A percentile compares a stretch with the other conserved stretches of the same genome.
Evolutionary conservation across 2,888 invertebrate species (phyloP).

Genomic region (Calameuta idolon): DNA sequence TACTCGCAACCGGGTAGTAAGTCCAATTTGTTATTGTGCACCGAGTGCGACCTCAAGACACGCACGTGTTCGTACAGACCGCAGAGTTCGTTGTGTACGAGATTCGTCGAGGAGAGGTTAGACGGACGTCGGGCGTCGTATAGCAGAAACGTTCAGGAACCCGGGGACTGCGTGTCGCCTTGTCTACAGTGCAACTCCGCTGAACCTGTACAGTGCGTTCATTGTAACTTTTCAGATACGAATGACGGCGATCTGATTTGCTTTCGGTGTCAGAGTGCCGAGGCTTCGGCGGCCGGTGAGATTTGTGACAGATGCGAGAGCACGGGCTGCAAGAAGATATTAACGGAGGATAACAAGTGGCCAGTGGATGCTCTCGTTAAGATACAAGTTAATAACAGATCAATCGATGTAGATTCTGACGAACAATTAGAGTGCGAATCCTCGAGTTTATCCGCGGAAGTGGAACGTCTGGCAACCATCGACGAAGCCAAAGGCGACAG

Average conservation of each 20-base stretch:
- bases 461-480: conserved; percentile 59
- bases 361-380: conserved; percentile 56
- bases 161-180: conserved; percentile 33
- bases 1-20: conserved; percentile 61
- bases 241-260: conserved; percentile 60
- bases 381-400: conserved; percentile 54
- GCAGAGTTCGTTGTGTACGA: conserved; percentile 45
- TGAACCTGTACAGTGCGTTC: conserved; percentile 35
- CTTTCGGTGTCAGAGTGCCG: conserved; percentile 56
- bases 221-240: conserved; percentile 37
- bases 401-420: conserved; percentile 54
- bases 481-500: conserved; percentile 57
- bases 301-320: conserved; percentile 52
- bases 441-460: conserved; percentile 26
- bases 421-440: conserved; percentile 49
- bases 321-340: conserved; percentile 29
- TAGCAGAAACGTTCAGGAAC: neutral
- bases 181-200: conserved; percentile 43
- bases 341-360: conserved; percentile 44
- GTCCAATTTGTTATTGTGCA: conserved; percentile 61
- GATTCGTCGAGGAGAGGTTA: conserved; percentile 55
- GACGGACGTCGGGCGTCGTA: conserved; percentile 29
- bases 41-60: conserved; percentile 58
- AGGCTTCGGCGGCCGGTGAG: conserved; percentile 34
- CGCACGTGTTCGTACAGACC: conserved; percentile 56